Evolutionary conservation across 2,797 vertebrate species (phyloP).

Genomic region (Pogoniulus pusillus): DNA sequence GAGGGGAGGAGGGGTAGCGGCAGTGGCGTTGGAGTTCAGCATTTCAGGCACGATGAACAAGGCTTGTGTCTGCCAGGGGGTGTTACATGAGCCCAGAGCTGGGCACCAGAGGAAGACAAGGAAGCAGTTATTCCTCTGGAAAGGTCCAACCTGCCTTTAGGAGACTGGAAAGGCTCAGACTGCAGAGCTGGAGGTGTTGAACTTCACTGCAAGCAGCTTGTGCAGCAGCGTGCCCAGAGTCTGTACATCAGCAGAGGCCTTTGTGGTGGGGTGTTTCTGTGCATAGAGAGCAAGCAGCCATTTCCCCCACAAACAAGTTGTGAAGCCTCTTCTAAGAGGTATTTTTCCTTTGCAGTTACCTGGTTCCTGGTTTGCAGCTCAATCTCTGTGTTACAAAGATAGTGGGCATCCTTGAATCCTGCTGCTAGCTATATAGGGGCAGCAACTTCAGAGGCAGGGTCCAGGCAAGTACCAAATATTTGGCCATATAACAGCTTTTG

Average conservation of each 20-base stretch:
- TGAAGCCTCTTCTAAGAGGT: background rate
- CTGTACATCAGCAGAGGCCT: background rate
- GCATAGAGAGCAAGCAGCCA: accelerated
- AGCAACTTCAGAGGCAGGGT: background rate
- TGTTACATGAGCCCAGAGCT: background rate
- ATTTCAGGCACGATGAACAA: conserved; percentile 10
- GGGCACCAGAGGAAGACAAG: background rate
- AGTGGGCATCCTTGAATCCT: background rate
- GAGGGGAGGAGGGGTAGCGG: background rate
- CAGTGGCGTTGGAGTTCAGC: background rate
- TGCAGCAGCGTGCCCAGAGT: background rate
- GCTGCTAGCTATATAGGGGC: background rate
- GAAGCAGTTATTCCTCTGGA: background rate
- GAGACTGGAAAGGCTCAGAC: background rate
- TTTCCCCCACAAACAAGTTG: background rate
- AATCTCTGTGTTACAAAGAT: background rate
- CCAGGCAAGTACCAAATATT: accelerated
- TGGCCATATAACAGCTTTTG: background rate
- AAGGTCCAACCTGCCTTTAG: background rate
- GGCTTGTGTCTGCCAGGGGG: conserved; percentile 4
- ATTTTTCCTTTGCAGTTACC: background rate
- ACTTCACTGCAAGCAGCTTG: background rate
- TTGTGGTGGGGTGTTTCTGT: background rate
- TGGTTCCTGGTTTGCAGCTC: background rate
- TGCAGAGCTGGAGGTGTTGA: background rate